Evolutionary conservation across 2,797 vertebrate genomes (phyloP), one percentile per base, ranked within the genome.

Genomic region (Danio tinwini): DNA sequence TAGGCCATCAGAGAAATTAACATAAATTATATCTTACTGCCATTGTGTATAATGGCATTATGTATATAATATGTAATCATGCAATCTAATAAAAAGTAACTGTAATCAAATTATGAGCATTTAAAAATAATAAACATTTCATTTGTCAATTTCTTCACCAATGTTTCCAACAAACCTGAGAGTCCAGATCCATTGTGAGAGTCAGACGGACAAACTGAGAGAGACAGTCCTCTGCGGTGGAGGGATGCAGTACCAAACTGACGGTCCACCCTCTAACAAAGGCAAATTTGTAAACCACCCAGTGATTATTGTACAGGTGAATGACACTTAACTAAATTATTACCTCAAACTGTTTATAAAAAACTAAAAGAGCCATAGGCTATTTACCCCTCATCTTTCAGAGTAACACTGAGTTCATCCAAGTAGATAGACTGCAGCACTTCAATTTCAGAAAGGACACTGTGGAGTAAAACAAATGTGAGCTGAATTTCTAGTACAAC

Each of bases 341-440:
- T 53, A 63, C 4, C 11, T 44, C 19, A 10, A 14, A 11, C 4
- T 4, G 65, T 63, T 6, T 44, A 16, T 21, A 13, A 75, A 29
- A 62, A 49, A 12, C 29, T n/a, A 65, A 21, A 50, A 45, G 5
- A 45, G 40, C 14, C 68, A 56, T 7, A n/a, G n/a, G n/a, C n/a
- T 10, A 17, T 47, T 94, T 89, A 96, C 97, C 96, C 94, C 80
- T 91, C 89, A 13, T 89, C 85, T 69, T 85, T 93, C 86, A 88
- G 91, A 79, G 74, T 82, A 83, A 96, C 95, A 63, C 88, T 90
- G 87, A 98, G 92, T 71, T 98, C 96, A 44, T 97, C 96, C 92
- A 97, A 90, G 81, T 98, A 98, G 88, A 98, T 98, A 56, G 97
- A 98, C 89, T 97, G 94, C 85, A 98, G 93, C 74, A 98, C 97